Evolutionary conservation across 2,113 vertebrate species (phyloP), one percentile per base, ranked within the genome.

Genomic region (Sialia sialis): DNA sequence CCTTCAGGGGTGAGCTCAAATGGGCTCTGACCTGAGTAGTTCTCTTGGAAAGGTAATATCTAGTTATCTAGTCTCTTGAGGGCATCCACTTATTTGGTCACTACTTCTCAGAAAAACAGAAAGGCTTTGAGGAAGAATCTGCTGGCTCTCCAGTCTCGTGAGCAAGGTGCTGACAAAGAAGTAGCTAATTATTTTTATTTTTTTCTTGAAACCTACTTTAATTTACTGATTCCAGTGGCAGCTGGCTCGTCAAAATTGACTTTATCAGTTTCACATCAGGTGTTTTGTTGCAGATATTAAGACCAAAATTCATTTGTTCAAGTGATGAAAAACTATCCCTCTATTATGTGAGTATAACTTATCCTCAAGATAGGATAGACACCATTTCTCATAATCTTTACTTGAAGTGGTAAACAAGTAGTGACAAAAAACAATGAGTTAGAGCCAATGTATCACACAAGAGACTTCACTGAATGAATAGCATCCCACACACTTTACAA

Each of bases 391-490:
- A 62, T 41, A 49, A 72, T 75, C 84, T 84, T 90, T 51, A 46
- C 69, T 39, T 85, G 32, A 77, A 87, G 66, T 23, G 49, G 87
- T 93, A 93, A 94, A 87, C 84, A 91, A 81, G 62, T 44, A 87
- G 69, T 11, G 22, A 70, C 26, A 87, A 78, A 78, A 89, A 92
- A 8, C 38, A 89, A 51, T n/a, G 76, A 92, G 23, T 43, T 82
- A 84, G 34, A 94, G 87, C 58, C 44, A 75, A 39, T 13, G 25
- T 30, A 74, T 67, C 64, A 43, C 78, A 74, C 69, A 93, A 74
- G 56, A 66, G 67, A 30, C 36, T 62, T 60, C 41, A 18, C 27
- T 63, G 73, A 68, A 93, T 87, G 66, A 86, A 81, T 9, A 16
- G 77, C 44, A 81, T 64, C 83, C 89, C 62, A 70, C 84, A 56